Base-by-base conservation (phyloP, 2,888 invertebrate genomes). In the Noctua janthina region DNA sequence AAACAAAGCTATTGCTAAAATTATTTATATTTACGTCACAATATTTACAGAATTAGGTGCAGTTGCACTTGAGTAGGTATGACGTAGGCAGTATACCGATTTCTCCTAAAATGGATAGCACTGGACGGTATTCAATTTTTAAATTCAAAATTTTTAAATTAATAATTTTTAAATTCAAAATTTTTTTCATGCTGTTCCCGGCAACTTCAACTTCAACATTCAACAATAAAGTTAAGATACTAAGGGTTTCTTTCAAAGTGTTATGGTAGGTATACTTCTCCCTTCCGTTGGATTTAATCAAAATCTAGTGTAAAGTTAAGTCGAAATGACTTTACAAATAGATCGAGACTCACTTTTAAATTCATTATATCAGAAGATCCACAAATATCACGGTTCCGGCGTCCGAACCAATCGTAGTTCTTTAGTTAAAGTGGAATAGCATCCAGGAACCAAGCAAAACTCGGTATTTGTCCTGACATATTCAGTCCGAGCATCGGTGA, bases 381-480 rank as follows among this genome's bases (percentile, higher is more conserved):
- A 39, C 11, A 54, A n/a, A 46, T 20, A 59, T 83, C 69, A 87
- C 13, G 59, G 29, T 39, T 81, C 82, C 5, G 74, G 69, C 6
- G 54, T 39, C 49, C 62, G 66, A 23, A 67, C 73, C 13, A 85
- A 56, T 51, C 88, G 74, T 39, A 85, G 67, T 78, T 86, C 88
- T 74, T 86, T 88, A 23, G 73, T 76, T n/a, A 88, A 72, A 23
- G 86, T 73, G 15, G 73, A 71, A 56, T 85, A 85, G 6, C 68
- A 77, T 43, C 74, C 67, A 1, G 88, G 81, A 17, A 20, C 20
- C 13, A 74, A 69, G 20, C 46, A 64, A 20, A 67, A 62, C n/a
- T 75, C 74, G 4, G 72, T 62, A 23, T 46, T 46, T 46, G 69
- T 74, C 0, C 76, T 56, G 20, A 66, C n/a, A 70, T 78, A 88